phyloP scores from a whole-genome alignment of 2,113 vertebrate genomes.

The Boulengeromyrus knoepffleri region DNA sequence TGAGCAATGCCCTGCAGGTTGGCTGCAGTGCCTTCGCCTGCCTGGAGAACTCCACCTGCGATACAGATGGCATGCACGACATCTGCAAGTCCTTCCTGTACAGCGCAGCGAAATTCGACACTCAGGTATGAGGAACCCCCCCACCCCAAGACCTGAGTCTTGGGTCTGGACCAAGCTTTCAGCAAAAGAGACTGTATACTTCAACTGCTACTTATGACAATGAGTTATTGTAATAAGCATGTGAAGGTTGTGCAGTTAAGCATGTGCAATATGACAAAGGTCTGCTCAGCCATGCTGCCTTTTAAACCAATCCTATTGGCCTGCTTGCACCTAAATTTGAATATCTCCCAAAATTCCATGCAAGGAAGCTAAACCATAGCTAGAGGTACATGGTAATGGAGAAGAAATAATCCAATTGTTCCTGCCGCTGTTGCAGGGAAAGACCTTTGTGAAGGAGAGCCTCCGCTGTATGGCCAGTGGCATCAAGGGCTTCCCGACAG shows the following conservation, averaged over 20 bases:
- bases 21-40: slow-evolving; percentile 90
- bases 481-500: slow-evolving; percentile 83
- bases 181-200: not conserved
- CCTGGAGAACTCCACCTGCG: slow-evolving; percentile 92
- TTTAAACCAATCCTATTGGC: not conserved
- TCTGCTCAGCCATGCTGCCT: not conserved
- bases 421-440: slow-evolving; percentile 63
- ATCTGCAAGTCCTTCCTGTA: slow-evolving; percentile 90
- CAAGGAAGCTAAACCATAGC: not conserved
- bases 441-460: slow-evolving; percentile 92
- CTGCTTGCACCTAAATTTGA: not conserved
- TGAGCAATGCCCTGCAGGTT: slow-evolving; percentile 77
- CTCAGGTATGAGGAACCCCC: slow-evolving; percentile 68
- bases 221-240: not conserved
- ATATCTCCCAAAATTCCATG: not conserved
- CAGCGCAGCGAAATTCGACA: slow-evolving; percentile 87
- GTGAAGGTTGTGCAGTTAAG: not conserved
- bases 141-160: not conserved
- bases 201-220: not conserved
- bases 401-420: not conserved
- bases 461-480: slow-evolving; percentile 86
- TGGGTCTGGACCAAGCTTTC: not conserved
- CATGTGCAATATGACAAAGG: not conserved
- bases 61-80: slow-evolving; percentile 90
- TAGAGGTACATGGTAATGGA: not conserved